Evolutionary conservation across 2,888 invertebrate genomes (phyloP), one percentile per base, ranked within the genome.

Genomic region (Lutraria lutraria): DNA sequence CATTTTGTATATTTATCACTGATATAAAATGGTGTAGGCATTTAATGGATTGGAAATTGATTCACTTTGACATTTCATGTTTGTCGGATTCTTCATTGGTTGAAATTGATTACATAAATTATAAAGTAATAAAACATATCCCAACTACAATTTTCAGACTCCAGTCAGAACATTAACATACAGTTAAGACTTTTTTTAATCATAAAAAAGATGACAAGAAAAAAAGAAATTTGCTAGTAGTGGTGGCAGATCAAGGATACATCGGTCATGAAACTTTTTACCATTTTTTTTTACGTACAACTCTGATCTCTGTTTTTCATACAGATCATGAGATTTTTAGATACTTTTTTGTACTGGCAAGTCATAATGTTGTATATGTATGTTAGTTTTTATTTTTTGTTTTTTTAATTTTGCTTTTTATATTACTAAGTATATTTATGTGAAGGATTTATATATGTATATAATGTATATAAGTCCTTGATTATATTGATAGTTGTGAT

Each of bases 61-160:
- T 19, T 34, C 76, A 34, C 31, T 31, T 76, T 34, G 76, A 76
- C 31, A 16, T 76, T 76, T 76, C 31, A 76, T 76, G 76, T 76
- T 25, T 13, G 19, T 12, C 15, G 10, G 29, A 34, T 10, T 76
- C 31, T 76, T 76, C 76, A 34, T 34, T 34, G 76, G 34, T 76
- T 76, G 25, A 76, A 68, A 76, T 76, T 76, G 76, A 76, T 76
- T 31, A 72, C 31, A 31, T 72, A 31, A n/a, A 31, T 72, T 72
- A 76, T n/a, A 34, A 19, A 76, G 76, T 76, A 34, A 76, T 76
- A 34, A 76, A 34, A 76, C 21, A 10, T 34, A 31, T 31, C 2
- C 76, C 16, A 76, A 76, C 31, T 76, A 76, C 31, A 0, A n/a
- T n/a, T 76, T 31, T 76, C 76, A 76, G 76, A 34, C 76, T 76